Conservation (phyloP, 2,797 vertebrate genomes). For the Leptatherina wallacei region DNA sequence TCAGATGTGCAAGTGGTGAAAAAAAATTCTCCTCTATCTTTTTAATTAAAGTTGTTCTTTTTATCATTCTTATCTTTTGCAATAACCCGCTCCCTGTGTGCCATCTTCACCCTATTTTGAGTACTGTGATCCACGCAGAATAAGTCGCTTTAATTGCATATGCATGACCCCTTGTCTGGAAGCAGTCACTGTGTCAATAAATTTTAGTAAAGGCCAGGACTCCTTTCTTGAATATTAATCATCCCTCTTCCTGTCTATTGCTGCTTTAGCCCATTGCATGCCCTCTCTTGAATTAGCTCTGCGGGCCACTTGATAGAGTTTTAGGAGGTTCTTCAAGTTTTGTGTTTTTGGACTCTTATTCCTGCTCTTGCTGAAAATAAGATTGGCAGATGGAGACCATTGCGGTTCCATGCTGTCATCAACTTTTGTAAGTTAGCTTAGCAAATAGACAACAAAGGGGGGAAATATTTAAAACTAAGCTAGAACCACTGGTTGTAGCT, state of each 20-base stretch:
- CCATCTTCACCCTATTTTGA: slow-evolving; percentile 34
- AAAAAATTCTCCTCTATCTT: slow-evolving; percentile 38
- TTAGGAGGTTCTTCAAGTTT: slow-evolving; percentile 4
- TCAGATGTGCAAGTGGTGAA: slow-evolving; percentile 38
- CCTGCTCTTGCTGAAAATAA: slow-evolving; percentile 1
- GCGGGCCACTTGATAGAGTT: slow-evolving; percentile 11
- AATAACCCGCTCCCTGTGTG: slow-evolving; percentile 29
- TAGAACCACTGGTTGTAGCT: background rate
- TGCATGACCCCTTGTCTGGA: slow-evolving; percentile 68
- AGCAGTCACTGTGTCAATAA: slow-evolving; percentile 68
- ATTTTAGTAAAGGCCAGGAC: slow-evolving; percentile 61
- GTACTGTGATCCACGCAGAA: slow-evolving; percentile 44
- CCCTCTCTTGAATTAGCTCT: slow-evolving; percentile 20
- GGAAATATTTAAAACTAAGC: background rate
- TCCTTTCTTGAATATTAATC: slow-evolving; percentile 69
- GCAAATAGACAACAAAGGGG: no score
- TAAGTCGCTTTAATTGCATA: slow-evolving; percentile 68
- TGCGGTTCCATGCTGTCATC: no score
- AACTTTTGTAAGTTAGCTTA: no score
- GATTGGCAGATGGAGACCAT: background rate
- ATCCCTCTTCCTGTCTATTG: slow-evolving; percentile 15
- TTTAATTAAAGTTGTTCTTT: slow-evolving; percentile 74
- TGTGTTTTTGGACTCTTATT: background rate
- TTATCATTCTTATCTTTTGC: slow-evolving; percentile 66
- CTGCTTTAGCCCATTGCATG: slow-evolving; percentile 35